A percentile compares a stretch with the other conserved stretches of the same genome.
These are phyloP conservation scores for Amblyteles armatorius DNA, from an alignment of 2,888 invertebrate species.

Conservation along the genomic window DNA sequence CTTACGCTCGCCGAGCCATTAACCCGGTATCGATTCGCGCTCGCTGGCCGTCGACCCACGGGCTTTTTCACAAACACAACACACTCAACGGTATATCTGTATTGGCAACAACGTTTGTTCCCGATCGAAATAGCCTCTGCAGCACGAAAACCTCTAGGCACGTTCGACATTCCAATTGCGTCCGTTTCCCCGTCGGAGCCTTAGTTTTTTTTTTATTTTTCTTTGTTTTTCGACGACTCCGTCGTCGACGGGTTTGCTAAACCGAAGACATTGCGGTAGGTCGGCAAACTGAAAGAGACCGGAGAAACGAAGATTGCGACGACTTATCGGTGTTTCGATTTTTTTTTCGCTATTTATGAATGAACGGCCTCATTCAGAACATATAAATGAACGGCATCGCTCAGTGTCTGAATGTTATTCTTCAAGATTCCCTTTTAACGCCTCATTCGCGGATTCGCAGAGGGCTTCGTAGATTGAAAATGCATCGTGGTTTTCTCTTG, in stretches of 20 bases:
- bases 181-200: conserved; percentile 63
- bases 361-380: too few relatives aligned
- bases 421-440: too few relatives aligned
- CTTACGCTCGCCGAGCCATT: conserved; percentile 61
- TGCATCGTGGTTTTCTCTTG: too few relatives aligned
- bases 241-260: conserved; percentile 46
- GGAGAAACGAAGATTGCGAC: conserved; percentile 9
- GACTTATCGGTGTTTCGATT: conserved; percentile 27
- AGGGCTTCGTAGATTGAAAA: too few relatives aligned
- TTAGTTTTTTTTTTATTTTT: conserved; percentile 19
- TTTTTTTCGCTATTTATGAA: neutral
- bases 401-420: too few relatives aligned
- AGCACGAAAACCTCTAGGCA: conserved; percentile 66
- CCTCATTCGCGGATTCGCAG: too few relatives aligned
- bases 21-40: conserved; percentile 60
- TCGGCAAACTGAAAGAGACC: conserved; percentile 40
- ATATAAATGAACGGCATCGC: too few relatives aligned
- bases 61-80: neutral
- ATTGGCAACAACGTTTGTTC: conserved; percentile 33
- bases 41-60: conserved; percentile 60
- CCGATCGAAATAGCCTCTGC: conserved; percentile 68
- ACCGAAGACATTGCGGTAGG: conserved; percentile 62
- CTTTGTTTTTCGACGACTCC: neutral
- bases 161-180: conserved; percentile 69
- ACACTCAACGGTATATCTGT: conserved; percentile 7